These are phyloP conservation scores for Leptoteleia sp. DNA, from an alignment of 1,140 invertebrate species.

Conservation along the genomic window DNA sequence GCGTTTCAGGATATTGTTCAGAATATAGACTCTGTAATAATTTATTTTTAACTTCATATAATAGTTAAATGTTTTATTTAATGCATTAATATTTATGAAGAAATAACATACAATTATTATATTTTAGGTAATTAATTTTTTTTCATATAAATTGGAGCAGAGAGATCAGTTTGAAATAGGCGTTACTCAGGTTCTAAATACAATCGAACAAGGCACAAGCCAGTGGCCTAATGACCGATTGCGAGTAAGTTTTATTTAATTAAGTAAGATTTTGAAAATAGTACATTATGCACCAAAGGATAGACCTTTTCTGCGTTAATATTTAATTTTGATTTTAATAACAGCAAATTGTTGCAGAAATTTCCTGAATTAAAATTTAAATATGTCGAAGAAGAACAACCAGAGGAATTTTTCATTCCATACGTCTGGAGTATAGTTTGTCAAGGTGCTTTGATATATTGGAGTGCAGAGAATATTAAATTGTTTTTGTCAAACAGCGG, in stretches of 20 bases:
- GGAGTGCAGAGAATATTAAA: conserved; percentile 85
- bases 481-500: conserved; percentile 75
- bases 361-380: conserved; percentile 99
- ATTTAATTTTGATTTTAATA: no score
- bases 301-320: no score
- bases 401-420: conserved; percentile 99
- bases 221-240: conserved; percentile 96
- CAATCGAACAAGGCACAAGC: conserved; percentile 92
- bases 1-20: conserved; percentile 97
- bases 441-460: conserved; percentile 90
- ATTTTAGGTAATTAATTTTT: conserved; percentile 91
- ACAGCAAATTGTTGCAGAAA: conserved; percentile 89
- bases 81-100: neutral
- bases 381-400: conserved; percentile 99
- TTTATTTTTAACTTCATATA: neutral
- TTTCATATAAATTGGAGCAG: conserved; percentile 89
- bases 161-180: conserved; percentile 85
- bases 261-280: no score
- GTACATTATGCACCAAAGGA: no score
- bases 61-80: neutral
- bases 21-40: conserved; percentile 95
- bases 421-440: conserved; percentile 98
- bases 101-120: conserved; percentile 15
- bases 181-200: conserved; percentile 91
- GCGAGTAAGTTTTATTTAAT: conserved; percentile 84